Conservation (phyloP, 2,888 invertebrate genomes). For the Zaprionus obscuricornis region DNA sequence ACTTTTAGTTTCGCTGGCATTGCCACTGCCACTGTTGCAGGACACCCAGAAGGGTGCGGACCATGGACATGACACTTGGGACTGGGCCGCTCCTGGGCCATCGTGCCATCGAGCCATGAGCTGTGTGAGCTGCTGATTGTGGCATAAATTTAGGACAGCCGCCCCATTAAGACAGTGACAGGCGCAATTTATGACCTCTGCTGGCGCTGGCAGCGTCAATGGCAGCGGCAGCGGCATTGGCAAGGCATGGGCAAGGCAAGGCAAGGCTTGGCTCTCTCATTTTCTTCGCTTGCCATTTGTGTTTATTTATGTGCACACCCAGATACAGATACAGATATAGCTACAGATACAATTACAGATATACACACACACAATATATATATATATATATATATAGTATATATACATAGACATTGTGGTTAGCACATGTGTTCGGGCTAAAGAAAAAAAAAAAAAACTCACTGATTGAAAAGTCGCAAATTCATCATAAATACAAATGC, state of each 20-base stretch:
- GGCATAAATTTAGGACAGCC: constrained; percentile 80
- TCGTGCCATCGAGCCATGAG: not conserved
- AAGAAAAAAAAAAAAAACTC: too few relatives aligned
- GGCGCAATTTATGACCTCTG: constrained; percentile 78
- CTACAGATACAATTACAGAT: constrained; percentile 4
- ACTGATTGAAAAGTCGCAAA: constrained; percentile 22
- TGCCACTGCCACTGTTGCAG: too few relatives aligned
- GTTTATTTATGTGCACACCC: constrained; percentile 49
- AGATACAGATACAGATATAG: constrained; percentile 20
- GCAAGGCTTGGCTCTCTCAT: constrained; percentile 67
- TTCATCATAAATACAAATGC: not conserved
- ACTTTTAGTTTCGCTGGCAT: constrained; percentile 62
- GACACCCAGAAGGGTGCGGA: constrained; percentile 65
- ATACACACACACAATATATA: not conserved
- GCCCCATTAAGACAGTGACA: constrained; percentile 81
- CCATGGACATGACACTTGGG: not conserved
- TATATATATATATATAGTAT: not conserved
- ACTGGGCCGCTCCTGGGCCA: constrained; percentile 33
- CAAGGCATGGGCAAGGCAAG: constrained; percentile 39
- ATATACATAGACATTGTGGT: not conserved
- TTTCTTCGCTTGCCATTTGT: constrained; percentile 63
- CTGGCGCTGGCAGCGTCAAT: constrained; percentile 31
- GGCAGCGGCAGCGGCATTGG: constrained; percentile 30
- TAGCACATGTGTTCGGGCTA: constrained; percentile 2
- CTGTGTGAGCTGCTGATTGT: constrained; percentile 70